Evolutionary conservation across 2,797 vertebrate genomes (phyloP), one percentile per base, ranked within the genome.

Genomic region (Eulemur mongoz): DNA sequence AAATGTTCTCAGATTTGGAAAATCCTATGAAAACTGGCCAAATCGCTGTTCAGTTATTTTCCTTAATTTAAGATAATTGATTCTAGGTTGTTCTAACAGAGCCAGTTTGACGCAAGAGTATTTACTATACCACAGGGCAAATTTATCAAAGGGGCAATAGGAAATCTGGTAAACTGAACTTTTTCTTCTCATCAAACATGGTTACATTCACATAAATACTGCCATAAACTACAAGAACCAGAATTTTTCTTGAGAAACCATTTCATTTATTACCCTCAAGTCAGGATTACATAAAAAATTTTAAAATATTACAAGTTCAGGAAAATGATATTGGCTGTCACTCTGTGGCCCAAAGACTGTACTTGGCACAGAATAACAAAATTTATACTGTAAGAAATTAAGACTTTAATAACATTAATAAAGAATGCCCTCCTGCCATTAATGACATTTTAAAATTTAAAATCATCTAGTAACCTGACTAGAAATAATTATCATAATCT

Each of bases 1-100:
- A 84, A 96, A 92, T 76, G 43, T 76, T 89, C 69, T 91, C 54
- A 79, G 79, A 75, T 92, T 90, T 93, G 78, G 57, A 96, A 97
- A 95, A 82, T 72, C 35, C 30, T 86, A 85, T 30, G 92, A 94
- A 94, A 86, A 90, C 18, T 94, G 35, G 54, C n/a, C 13, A 92
- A 84, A 40, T 67, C 32, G 40, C 10, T 54, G 40, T 83, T 83
- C 10, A 94, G 43, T 61, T 84, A 84, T 81, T 86, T 88, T 82
- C 27, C 54, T 82, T 85, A 81, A 85, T 82, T 67, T 87, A 69
- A 81, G n/a, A 84, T 81, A 40, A 23, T 10, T 70, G 75, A 79
- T 52, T 92, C 30, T 82, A 65, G 57, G 12, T 22, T 84, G 40
- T 84, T 32, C 61, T 91, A 78, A 52, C 35, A 93, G 6, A 76